Conservation (phyloP, 2,888 invertebrate species). For the Hyalella azteca region DNA sequence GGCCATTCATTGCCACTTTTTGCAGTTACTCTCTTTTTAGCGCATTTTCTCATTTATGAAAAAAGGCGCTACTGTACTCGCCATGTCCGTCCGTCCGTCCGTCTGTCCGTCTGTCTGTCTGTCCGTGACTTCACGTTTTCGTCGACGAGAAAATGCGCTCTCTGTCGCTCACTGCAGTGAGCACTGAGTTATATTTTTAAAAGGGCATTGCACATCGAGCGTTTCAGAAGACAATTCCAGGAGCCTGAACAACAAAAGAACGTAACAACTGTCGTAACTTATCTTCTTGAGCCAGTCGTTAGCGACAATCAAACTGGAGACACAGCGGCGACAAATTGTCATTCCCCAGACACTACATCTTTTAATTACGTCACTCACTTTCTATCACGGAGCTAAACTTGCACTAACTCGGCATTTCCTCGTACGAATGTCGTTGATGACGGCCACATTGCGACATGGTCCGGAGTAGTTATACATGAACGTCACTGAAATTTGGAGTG, state of each 20-base stretch:
- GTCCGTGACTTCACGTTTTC: too few species aligned
- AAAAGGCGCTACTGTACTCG: too few species aligned
- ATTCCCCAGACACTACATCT: slow-evolving; percentile 14
- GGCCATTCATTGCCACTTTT: too few species aligned
- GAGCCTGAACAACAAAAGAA: slow-evolving; percentile 4
- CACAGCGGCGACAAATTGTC: slow-evolving; percentile 15
- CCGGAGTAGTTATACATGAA: not conserved
- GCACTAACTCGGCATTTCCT: not conserved
- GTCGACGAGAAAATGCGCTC: too few species aligned
- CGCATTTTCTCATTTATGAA: too few species aligned
- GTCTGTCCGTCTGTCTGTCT: too few species aligned
- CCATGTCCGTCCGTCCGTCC: too few species aligned
- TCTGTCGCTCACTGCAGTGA: too few species aligned
- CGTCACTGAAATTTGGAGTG: slow-evolving; percentile 13
- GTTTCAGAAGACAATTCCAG: not conserved
- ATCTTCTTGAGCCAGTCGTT: not conserved
- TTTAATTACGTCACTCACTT: slow-evolving; percentile 23
- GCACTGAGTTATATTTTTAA: too few species aligned
- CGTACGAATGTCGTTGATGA: not conserved
- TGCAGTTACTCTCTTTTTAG: too few species aligned
- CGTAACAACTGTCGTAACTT: not conserved
- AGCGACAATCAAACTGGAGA: not conserved
- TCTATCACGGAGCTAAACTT: not conserved
- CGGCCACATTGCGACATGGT: not conserved
- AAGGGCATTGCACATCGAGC: too few species aligned